A percentile compares a stretch with the other conserved stretches of the same genome.
phyloP scores from a whole-genome alignment of 2,797 vertebrate species.

The Protonibea diacanthus region DNA sequence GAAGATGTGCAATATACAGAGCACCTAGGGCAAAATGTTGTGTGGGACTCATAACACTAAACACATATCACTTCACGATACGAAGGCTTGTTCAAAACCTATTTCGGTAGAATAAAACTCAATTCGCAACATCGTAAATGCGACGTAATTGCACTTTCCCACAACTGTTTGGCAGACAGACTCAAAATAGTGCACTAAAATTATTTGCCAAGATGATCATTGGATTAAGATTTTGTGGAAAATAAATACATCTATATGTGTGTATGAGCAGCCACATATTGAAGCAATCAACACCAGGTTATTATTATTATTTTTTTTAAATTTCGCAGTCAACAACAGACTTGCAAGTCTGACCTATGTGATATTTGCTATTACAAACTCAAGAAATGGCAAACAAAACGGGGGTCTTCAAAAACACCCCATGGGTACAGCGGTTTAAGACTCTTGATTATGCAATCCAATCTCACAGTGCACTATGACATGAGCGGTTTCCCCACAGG shows the following conservation, averaged over 20 bases:
- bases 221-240: background rate
- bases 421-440: constrained; percentile 4
- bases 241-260: background rate
- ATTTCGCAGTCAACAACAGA: constrained; percentile 9
- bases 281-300: background rate
- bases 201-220: background rate
- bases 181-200: background rate
- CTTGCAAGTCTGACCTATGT: constrained; percentile 15
- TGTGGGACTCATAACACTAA: background rate
- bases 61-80: background rate
- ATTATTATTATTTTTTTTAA: too few species aligned
- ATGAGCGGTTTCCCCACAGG: constrained; percentile 32
- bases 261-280: background rate
- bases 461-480: constrained; percentile 51
- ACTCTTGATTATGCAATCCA: constrained; percentile 58
- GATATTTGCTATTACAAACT: constrained; percentile 30
- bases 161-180: background rate
- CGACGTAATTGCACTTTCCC: background rate
- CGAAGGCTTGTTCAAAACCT: constrained; percentile 10
- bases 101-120: background rate
- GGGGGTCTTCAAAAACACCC: constrained; percentile 13
- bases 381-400: constrained; percentile 14
- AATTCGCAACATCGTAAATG: background rate
- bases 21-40: constrained; percentile 7
- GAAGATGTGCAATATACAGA: constrained; percentile 12